Base-by-base conservation (phyloP, 2,888 invertebrate species). In the Phyllotreta striolata region DNA sequence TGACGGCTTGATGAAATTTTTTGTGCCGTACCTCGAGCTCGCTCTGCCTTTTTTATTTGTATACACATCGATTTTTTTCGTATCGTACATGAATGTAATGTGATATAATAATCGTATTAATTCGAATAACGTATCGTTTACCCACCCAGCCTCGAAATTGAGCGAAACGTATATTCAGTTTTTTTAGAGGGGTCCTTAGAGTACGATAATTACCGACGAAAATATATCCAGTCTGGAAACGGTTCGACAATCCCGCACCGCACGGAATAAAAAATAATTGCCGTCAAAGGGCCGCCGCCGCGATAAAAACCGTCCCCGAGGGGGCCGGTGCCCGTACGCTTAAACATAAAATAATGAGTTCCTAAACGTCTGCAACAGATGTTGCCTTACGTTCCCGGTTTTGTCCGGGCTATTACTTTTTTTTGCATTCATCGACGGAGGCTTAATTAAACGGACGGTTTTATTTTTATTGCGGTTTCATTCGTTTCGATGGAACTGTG, bases 311-410 rank as follows among this genome's bases (percentile, higher is more conserved):
- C 9, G 38, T 38, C 38, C 52, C 52, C 52, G 4, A 52, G 12
- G 38, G 24, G 52, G 3, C 47, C 38, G 6, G 9, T 52, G 35
- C 35, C 49, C 52, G 52, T 38, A 4, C 39, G 52, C 13, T 49
- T 52, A 52, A 52, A 52, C 39, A 52, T 52, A 38, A 52, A 52
- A 52, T 52, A 52, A 52, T 52, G 52, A 52, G 52, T 38, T 52
- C 12, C 52, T 52, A 38, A 52, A 52, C 52, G 52, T 52, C 52
- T 38, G 52, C 52, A 52, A 52, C 52, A 52, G 52, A 52, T 52
- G 52, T 38, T 52, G 38, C 12, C 13, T 39, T 52, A 24, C 24
- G 52, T 52, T 49, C 9, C 14, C 10, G 49, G 49, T 35, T 13
- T 13, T 52, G 37, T 8, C 8, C 38, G 10, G 38, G 38, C 51